Base-by-base conservation (phyloP, 64 coral and sea anemone species). In the Montipora capricornis region DNA sequence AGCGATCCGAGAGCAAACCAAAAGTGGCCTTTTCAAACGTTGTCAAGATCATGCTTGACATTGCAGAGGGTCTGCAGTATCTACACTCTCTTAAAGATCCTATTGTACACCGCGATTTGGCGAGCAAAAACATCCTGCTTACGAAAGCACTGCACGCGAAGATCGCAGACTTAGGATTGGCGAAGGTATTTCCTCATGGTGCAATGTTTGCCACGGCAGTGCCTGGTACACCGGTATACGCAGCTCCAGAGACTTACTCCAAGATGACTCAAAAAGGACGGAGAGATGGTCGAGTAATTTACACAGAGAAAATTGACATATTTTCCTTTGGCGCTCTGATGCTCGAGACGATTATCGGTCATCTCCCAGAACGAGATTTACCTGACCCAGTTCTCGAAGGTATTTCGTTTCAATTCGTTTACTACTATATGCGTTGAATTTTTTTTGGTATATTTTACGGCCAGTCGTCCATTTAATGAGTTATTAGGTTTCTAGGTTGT, bases 241-340 rank as follows among this genome's bases (percentile, higher is more conserved):
- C 92, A 17, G 96, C 96, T 26, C 96, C 96, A 79, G 96, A 97
- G 62, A 97, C 96, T 5, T 94, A 94, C 14, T 89, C 92, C 5
- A 85, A 78, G 47, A 47, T 47, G n/a, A 50, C 86, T 1, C 75
- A 68, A 6, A 60, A 29, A 71, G 45, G 45, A 75, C 74, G 8
- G 19, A 83, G 52, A 52, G 53, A 53, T 1, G 5, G 86, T 47
- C 91, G 91, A 74, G 93, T 86, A 4, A 89, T 76, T 66, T 97
- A 97, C 71, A 97, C 88, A 9, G 82, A 86, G 16, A 97, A 97
- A 90, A 74, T 97, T 71, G 95, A 97, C 80, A 95, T 97, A 82
- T 97, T 97, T 82, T 97, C 95, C 57, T 97, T 92, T 60, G 95
- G 95, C 17, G 95, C 89, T 2, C 20, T 97, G 49, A 47, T 97